Base-by-base conservation (phyloP, 2,113 vertebrate genomes). In the Chaetodon trifascialis region DNA sequence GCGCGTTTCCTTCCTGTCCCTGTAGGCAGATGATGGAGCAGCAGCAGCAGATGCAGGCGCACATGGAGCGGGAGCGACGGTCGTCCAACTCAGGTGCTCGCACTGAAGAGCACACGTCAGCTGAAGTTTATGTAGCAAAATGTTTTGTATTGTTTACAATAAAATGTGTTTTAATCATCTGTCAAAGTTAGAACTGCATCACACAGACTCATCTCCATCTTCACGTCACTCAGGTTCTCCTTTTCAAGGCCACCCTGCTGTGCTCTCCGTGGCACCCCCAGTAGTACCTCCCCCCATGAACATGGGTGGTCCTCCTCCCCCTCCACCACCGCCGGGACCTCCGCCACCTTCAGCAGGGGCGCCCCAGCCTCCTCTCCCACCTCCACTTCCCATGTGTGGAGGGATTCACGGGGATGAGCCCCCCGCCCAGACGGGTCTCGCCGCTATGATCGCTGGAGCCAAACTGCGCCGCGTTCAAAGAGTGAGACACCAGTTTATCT, bases 381-480 rank as follows among this genome's bases (percentile, higher is more conserved):
- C 98, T 2, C 97, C 97, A 0, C 92, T 97, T 72, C 97, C 97
- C 0, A 87, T 93, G 0, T 94, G 95, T 1, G 95, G 94, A 5
- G 60, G 87, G 21, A 52, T 21, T 47, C 89, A 90, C 14, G 93
- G 93, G 4, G 97, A 97, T 0, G 97, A 98, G 49, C 76, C 94
- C 65, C 95, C 96, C 0, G 88, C 81, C 52, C 72, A 89, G 0
- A 96, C 97, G 0, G 97, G 98, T 64, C 97, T 99, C 7, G 98
- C 98, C 0, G 98, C 98, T 0, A 98, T 98, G 93, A 96, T 99
- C 86, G 98, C 98, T 3, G 97, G 98, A 92, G 98, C 98, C 96
- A 99, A 99, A 96, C 96, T 99, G 58, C 96, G 98, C 30, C 96
- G 97, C 84, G 98, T 98, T 49, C 97, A 97, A 73, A 95, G 97